Base-by-base conservation (phyloP, 2,888 invertebrate species). In the Brachynemurus nebulosus region DNA sequence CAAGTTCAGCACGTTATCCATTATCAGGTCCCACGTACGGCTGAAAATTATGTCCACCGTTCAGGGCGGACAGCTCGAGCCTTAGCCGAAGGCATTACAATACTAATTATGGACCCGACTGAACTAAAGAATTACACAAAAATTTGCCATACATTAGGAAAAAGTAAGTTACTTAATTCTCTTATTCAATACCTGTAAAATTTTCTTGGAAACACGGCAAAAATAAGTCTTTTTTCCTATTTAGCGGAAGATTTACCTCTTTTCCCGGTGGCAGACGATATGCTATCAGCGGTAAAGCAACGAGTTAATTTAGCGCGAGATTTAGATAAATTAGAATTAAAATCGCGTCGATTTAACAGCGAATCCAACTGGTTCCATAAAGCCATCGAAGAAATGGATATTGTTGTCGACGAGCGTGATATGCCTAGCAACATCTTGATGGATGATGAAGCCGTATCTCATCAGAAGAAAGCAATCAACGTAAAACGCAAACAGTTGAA, bases 11-110 rank as follows among this genome's bases (percentile, higher is more conserved):
- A 96, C 66, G 96, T 98, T 2, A 73, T 98, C 49, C 98, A 98
- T 64, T 98, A 95, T 66, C 95, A 73, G 52, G 92, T 96, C 27
- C 96, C 96, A 0, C 76, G 86, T 54, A 95, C 95, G 0, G 86
- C 88, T 7, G 96, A 97, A 81, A 83, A 86, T 59, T 98, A 98
- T 62, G 83, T 98, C 0, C 98, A 98, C 61, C 75, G 98, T 47
- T 93, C 95, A 57, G 98, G 98, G 0, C 72, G 98, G 44, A 98
- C 98, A 1, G 98, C 97, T 0, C 71, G 98, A 42, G 95, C 92
- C 0, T 73, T 74, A 44, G 78, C 80, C 47, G 80, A 88, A 56
- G 98, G 98, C 0, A 76, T 96, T 8, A 90, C 96, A 3, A 78
- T 98, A 2, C 71, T 97, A 49, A 71, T 98, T 54, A 83, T 96